A percentile compares a stretch with the other conserved stretches of the same genome.
These are phyloP conservation scores for Potamarius usumacintae DNA, from an alignment of 2,113 vertebrate genomes.

Conservation along the genomic window DNA sequence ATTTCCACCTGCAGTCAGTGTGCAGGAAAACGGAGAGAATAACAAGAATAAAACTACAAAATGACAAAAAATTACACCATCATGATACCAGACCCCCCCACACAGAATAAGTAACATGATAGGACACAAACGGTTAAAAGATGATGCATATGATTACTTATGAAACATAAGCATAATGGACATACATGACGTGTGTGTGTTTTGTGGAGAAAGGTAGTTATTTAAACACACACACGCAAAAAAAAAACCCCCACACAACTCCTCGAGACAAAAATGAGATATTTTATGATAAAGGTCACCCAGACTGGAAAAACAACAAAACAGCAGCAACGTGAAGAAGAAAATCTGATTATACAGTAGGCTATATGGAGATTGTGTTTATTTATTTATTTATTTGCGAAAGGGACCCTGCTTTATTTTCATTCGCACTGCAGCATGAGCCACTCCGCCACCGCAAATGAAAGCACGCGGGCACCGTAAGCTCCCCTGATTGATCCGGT, in stretches of 20 bases:
- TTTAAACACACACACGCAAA: no score
- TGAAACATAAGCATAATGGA: background rate
- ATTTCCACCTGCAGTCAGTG: background rate
- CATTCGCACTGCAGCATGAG: slow-evolving; percentile 12
- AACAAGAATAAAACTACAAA: background rate
- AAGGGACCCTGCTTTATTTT: background rate
- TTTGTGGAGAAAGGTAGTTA: no score
- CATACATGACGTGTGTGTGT: no score
- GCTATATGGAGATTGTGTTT: background rate
- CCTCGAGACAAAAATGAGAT: no score
- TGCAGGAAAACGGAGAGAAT: background rate
- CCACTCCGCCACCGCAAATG: slow-evolving; percentile 22
- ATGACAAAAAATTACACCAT: background rate
- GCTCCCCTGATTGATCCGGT: slow-evolving; percentile 64
- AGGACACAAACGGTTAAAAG: background rate
- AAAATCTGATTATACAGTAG: background rate
- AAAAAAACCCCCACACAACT: no score
- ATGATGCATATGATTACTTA: background rate
- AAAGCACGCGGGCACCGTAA: slow-evolving; percentile 36
- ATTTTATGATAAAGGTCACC: no score
- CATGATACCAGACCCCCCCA: no score
- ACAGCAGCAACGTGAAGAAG: background rate
- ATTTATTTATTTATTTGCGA: background rate
- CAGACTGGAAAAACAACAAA: no score
- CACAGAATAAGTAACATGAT: background rate